These are phyloP conservation scores for Leptobrachium ailaonicum DNA, from an alignment of 2,113 vertebrate species.

Conservation along the genomic window DNA sequence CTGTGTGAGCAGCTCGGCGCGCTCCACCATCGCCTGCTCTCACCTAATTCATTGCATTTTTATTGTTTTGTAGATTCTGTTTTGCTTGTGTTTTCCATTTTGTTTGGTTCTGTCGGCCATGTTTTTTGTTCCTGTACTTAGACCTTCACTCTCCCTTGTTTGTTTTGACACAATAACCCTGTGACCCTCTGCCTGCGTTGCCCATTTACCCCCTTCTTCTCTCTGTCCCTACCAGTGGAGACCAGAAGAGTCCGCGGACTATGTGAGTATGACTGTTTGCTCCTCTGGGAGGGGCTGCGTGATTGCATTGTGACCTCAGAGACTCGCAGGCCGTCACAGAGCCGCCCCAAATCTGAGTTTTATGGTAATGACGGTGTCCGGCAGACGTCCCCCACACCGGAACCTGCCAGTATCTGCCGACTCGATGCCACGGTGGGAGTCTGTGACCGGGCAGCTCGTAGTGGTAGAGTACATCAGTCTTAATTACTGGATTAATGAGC, in stretches of 20 bases:
- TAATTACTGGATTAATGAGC: too few species aligned
- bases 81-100: neutral
- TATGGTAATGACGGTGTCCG: too few species aligned
- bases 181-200: slow-evolving; percentile 33
- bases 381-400: too few species aligned
- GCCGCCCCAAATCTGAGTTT: neutral
- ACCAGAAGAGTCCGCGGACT: slow-evolving; percentile 91
- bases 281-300: slow-evolving; percentile 67
- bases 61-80: neutral
- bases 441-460: too few species aligned
- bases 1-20: too few species aligned
- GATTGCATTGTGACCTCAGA: slow-evolving; percentile 56
- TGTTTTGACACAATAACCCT: slow-evolving; percentile 46
- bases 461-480: too few species aligned
- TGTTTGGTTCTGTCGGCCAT: neutral
- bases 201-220: slow-evolving; percentile 56
- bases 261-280: slow-evolving; percentile 92
- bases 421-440: too few species aligned
- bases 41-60: too few species aligned
- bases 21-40: too few species aligned
- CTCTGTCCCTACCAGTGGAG: slow-evolving; percentile 86
- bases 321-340: slow-evolving; percentile 65
- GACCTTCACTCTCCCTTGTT: neutral
- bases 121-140: neutral
- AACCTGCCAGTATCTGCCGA: too few species aligned